These are phyloP conservation scores for Campoplex nolae DNA, from an alignment of 2,888 invertebrate species.

Conservation along the genomic window DNA sequence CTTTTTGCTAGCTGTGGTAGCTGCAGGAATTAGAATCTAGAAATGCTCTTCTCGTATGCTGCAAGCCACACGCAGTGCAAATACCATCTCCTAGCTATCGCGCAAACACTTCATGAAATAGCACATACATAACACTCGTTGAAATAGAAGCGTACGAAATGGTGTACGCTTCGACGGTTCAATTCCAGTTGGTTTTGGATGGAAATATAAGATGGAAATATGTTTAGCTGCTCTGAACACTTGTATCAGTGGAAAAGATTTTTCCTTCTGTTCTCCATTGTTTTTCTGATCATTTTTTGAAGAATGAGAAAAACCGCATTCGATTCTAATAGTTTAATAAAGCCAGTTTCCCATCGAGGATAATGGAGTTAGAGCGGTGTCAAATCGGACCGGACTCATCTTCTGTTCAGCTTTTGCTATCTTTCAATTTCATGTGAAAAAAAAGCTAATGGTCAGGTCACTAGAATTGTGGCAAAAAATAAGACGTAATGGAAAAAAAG, in stretches of 20 bases:
- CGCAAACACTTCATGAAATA: background rate
- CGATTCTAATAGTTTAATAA: background rate
- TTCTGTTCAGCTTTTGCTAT: background rate
- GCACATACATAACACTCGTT: background rate
- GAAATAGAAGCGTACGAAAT: background rate
- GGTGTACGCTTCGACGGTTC: too few species aligned
- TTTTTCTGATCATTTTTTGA: background rate
- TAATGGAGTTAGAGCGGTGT: background rate
- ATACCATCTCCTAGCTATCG: background rate
- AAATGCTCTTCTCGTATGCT: conserved; percentile 38
- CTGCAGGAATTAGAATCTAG: conserved; percentile 47
- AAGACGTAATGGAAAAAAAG: background rate
- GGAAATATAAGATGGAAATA: too few species aligned
- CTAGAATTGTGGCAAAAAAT: background rate
- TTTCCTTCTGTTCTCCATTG: background rate
- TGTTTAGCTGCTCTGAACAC: background rate
- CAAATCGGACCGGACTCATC: background rate
- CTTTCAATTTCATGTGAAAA: background rate
- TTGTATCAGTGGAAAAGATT: background rate
- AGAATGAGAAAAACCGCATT: background rate
- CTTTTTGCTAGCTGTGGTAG: background rate
- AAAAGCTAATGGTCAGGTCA: background rate
- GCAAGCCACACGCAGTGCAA: background rate
- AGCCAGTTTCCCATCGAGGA: background rate
- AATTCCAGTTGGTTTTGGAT: too few species aligned